A percentile compares a stretch with the other conserved stretches of the same genome.
Evolutionary conservation across 2,888 invertebrate species (phyloP).

Genomic region (Ectemnius cavifrons): DNA sequence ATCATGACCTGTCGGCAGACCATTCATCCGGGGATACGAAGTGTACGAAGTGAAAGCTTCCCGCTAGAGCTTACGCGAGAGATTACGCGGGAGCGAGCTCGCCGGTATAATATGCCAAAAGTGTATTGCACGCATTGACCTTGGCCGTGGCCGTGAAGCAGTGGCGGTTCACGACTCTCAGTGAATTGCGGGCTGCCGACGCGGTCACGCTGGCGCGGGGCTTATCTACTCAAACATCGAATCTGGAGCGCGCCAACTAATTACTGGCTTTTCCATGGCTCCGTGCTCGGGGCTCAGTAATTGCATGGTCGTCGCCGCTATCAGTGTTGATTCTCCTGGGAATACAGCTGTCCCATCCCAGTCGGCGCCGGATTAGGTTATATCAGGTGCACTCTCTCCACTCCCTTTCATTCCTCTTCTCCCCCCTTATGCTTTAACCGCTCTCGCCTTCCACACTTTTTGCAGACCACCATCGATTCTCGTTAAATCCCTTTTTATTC

Average conservation of each 20-base stretch:
- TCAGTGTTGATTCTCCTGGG: slow-evolving; percentile 61
- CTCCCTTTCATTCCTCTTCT: slow-evolving; percentile 17
- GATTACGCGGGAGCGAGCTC: neutral
- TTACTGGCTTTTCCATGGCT: slow-evolving; percentile 64
- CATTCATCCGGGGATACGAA: no score
- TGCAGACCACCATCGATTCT: neutral
- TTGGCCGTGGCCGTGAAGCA: slow-evolving; percentile 62
- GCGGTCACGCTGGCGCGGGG: slow-evolving; percentile 50
- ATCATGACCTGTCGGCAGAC: no score
- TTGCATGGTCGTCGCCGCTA: slow-evolving; percentile 54
- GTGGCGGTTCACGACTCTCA: slow-evolving; percentile 23
- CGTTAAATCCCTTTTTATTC: slow-evolving; percentile 5
- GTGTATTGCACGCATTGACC: slow-evolving; percentile 31
- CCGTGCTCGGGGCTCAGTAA: slow-evolving; percentile 53
- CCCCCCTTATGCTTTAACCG: neutral
- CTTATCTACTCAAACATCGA: slow-evolving; percentile 65
- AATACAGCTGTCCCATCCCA: slow-evolving; percentile 46
- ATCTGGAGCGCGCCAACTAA: slow-evolving; percentile 64
- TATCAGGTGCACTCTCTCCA: slow-evolving; percentile 29
- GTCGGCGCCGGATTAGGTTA: slow-evolving; percentile 30
- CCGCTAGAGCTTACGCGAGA: no score
- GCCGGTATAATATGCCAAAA: neutral
- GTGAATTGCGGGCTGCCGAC: slow-evolving; percentile 44
- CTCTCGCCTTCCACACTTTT: neutral
- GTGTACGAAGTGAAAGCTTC: no score